phyloP scores from a whole-genome alignment of 2,113 vertebrate species.

The Dipodomys ordii region DNA sequence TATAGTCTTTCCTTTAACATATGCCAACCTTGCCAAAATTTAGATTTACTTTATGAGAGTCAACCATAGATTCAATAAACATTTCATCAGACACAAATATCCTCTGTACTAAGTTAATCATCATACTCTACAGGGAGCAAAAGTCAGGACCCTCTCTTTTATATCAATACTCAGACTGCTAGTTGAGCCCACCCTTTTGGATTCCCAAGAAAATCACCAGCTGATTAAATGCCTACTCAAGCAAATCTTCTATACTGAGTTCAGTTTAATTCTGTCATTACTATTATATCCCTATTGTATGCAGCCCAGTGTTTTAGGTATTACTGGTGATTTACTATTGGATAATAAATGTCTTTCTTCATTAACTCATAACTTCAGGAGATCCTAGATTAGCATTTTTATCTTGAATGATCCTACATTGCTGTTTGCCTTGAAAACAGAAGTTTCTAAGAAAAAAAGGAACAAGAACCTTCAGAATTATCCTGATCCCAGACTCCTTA shows the following conservation, averaged over 20 bases:
- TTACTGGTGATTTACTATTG: neutral
- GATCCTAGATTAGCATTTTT: neutral
- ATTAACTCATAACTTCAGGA: neutral
- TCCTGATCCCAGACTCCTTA: neutral
- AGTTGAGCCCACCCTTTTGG: neutral
- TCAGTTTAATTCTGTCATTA: neutral
- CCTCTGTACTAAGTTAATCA: neutral
- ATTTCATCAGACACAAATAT: neutral
- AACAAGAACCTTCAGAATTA: neutral
- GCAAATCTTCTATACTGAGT: neutral
- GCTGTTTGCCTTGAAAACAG: slow-evolving; percentile 6
- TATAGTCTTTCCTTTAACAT: neutral
- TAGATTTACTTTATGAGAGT: neutral
- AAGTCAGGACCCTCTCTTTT: neutral
- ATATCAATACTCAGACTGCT: neutral
- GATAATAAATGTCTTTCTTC: neutral
- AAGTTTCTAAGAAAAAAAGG: neutral
- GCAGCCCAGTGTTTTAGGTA: neutral
- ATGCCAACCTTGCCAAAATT: neutral
- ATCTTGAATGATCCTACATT: neutral
- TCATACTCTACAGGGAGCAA: neutral
- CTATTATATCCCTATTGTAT: neutral
- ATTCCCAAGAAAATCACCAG: neutral
- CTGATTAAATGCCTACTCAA: neutral
- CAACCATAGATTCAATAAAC: neutral